A percentile compares a stretch with the other conserved stretches of the same genome.
Conservation (phyloP, 2,113 vertebrate species). For the Triplophysa dalaica region DNA sequence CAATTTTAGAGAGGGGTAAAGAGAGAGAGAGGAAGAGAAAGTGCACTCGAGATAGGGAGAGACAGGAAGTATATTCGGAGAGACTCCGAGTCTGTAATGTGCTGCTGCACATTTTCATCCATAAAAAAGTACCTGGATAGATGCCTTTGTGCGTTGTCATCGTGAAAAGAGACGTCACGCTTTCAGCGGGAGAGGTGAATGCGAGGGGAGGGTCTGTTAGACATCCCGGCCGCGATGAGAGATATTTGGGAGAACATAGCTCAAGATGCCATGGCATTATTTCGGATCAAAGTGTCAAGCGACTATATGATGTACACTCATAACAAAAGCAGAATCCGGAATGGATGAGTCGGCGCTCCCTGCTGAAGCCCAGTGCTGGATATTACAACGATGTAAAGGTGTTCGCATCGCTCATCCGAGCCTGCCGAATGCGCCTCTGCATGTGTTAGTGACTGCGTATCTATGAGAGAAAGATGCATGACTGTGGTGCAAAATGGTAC, state of each 20-base stretch:
- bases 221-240: slow-evolving; percentile 28
- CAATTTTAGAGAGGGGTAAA: slow-evolving; percentile 62
- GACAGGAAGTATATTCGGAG: slow-evolving; percentile 16
- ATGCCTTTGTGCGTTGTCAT: slow-evolving; percentile 74
- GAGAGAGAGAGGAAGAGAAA: slow-evolving; percentile 15
- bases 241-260: slow-evolving; percentile 44
- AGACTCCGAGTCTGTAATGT: slow-evolving; percentile 72
- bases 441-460: slow-evolving; percentile 6
- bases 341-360: slow-evolving; percentile 30
- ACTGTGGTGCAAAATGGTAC: slow-evolving; percentile 10
- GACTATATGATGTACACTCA: slow-evolving; percentile 46
- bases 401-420: slow-evolving; percentile 37
- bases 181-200: slow-evolving; percentile 35
- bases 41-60: slow-evolving; percentile 34
- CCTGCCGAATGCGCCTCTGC: slow-evolving; percentile 8
- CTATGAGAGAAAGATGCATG: slow-evolving; percentile 8
- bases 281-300: slow-evolving; percentile 45
- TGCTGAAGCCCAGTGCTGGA: slow-evolving; percentile 20
- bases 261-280: slow-evolving; percentile 43
- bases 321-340: slow-evolving; percentile 41
- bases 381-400: slow-evolving; percentile 42
- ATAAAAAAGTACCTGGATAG: slow-evolving; percentile 66
- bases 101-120: slow-evolving; percentile 74
- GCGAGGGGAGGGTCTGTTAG: slow-evolving; percentile 26
- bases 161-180: slow-evolving; percentile 52